phyloP scores from a whole-genome alignment of 1,140 invertebrate species.

The Druon quercuslanigerum region DNA sequence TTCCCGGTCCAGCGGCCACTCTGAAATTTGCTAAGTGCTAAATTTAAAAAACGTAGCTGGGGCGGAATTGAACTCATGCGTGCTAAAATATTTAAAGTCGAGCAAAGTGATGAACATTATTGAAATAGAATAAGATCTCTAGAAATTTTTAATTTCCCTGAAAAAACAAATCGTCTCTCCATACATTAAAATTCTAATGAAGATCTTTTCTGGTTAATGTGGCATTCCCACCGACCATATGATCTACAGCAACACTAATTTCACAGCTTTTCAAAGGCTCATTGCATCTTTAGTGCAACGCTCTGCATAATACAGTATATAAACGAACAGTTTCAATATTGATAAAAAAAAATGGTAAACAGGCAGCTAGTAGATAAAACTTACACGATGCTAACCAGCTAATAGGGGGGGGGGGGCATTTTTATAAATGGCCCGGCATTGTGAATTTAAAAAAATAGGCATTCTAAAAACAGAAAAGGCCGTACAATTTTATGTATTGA shows the following conservation, averaged over 20 bases:
- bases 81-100: too few species aligned
- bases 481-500: neutral
- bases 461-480: neutral
- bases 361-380: neutral
- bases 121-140: neutral
- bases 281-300: conserved; percentile 45
- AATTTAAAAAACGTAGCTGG: too few species aligned
- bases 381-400: neutral
- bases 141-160: neutral
- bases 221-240: neutral
- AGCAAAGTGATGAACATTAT: neutral
- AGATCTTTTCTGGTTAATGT: neutral
- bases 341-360: conserved; percentile 13
- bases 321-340: conserved; percentile 37
- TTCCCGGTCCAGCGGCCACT: too few species aligned
- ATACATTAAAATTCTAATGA: conserved; percentile 1
- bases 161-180: neutral
- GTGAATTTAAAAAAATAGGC: neutral
- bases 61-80: too few species aligned
- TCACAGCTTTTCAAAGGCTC: conserved; percentile 50
- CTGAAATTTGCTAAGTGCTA: too few species aligned
- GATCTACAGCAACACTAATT: conserved; percentile 33
- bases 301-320: conserved; percentile 38
- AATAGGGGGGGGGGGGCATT: too few species aligned
- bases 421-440: neutral